These are phyloP conservation scores for Pseudotriccus pelzelni DNA, from an alignment of 2,797 vertebrate genomes.

Conservation along the genomic window DNA sequence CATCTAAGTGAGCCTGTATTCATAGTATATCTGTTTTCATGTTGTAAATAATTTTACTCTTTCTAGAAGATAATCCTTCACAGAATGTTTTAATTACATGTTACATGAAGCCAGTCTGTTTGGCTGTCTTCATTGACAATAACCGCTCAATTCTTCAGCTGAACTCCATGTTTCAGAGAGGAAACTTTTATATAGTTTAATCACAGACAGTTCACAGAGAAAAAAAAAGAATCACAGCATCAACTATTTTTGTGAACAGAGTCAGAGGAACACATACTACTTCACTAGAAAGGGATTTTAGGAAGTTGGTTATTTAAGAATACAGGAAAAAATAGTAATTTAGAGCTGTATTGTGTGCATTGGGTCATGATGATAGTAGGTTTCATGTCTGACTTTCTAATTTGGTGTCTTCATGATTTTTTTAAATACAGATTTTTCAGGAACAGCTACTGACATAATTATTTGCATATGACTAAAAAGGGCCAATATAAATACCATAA, in stretches of 20 bases:
- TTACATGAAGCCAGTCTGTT: not conserved
- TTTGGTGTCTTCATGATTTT: conserved; percentile 10
- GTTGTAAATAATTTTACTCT: not conserved
- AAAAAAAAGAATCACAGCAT: not conserved
- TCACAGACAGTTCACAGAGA: not conserved
- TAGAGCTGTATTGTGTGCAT: conserved; percentile 6
- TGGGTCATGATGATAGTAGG: conserved; percentile 44
- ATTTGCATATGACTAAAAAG: conserved; percentile 32
- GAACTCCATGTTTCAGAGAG: not conserved
- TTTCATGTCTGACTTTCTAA: conserved; percentile 51
- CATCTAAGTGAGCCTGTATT: not conserved
- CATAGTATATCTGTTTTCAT: not conserved
- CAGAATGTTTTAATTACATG: not conserved
- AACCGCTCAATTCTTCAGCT: not conserved
- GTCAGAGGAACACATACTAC: not conserved
- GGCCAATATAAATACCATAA: conserved; percentile 2
- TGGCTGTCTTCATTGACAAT: not conserved
- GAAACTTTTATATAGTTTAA: conserved; percentile 17
- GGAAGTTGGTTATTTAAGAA: conserved; percentile 37
- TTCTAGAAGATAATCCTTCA: not conserved
- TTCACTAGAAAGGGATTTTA: conserved; percentile 1
- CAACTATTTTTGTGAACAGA: conserved; percentile 34
- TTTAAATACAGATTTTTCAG: conserved; percentile 35
- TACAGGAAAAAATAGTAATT: conserved; percentile 33
- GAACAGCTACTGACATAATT: conserved; percentile 23